These are phyloP conservation scores for Lepidochrysops patricia DNA, from an alignment of 2,888 invertebrate species.

Conservation along the genomic window DNA sequence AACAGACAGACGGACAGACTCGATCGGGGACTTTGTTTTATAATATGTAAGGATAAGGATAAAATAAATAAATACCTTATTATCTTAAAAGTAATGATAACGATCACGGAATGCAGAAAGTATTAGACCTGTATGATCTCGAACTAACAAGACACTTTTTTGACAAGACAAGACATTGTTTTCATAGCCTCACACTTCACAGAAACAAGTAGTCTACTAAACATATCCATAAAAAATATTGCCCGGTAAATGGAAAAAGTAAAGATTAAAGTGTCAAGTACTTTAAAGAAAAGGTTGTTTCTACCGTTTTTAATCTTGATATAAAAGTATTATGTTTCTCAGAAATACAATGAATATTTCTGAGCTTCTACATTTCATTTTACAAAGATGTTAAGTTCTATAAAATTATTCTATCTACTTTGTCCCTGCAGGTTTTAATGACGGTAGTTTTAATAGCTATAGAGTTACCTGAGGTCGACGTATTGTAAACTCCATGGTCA, in stretches of 20 bases:
- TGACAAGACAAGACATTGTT: too few relatives aligned
- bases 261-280: background rate
- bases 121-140: too few relatives aligned
- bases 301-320: background rate
- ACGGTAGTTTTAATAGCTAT: background rate
- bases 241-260: background rate
- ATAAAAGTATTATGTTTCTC: background rate
- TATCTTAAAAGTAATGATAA: too few relatives aligned
- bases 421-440: background rate
- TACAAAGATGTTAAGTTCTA: background rate
- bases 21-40: too few relatives aligned
- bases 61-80: too few relatives aligned
- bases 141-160: too few relatives aligned
- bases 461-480: background rate
- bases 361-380: background rate
- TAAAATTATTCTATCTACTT: background rate
- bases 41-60: too few relatives aligned
- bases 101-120: too few relatives aligned
- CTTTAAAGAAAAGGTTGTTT: background rate
- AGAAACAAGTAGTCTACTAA: background rate
- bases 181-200: background rate
- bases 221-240: background rate
- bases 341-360: background rate
- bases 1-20: too few relatives aligned
- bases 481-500: slow-evolving; percentile 19